These are phyloP conservation scores for Agrotis ipsilon DNA, from an alignment of 2,888 invertebrate genomes.

Conservation along the genomic window DNA sequence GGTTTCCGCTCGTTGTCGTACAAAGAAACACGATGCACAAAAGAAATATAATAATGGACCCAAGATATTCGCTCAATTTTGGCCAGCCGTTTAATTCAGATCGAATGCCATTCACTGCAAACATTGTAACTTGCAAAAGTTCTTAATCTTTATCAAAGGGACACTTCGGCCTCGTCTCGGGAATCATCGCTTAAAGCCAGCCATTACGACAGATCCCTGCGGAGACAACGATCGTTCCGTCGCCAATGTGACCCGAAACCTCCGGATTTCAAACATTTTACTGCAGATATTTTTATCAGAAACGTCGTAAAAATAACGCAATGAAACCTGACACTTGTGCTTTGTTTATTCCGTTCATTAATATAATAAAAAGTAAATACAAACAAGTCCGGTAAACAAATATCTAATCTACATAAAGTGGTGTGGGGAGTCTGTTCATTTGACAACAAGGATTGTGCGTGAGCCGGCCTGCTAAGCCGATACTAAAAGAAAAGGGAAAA, in stretches of 20 bases:
- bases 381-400: constrained; percentile 64
- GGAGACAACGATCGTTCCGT: constrained; percentile 5
- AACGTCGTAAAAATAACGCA: constrained; percentile 55
- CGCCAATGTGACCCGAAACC: constrained; percentile 18
- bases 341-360: constrained; percentile 53
- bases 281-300: constrained; percentile 38
- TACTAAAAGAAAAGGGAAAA: constrained; percentile 59
- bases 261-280: constrained; percentile 34
- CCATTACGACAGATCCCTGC: constrained; percentile 18
- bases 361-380: constrained; percentile 47
- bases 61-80: not conserved
- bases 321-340: constrained; percentile 55
- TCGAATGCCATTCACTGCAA: not conserved
- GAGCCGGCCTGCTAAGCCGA: constrained; percentile 48
- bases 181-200: constrained; percentile 16
- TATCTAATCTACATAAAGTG: constrained; percentile 62
- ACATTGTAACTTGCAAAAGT: constrained; percentile 3
- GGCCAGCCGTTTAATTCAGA: not conserved
- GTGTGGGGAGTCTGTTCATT: constrained; percentile 36
- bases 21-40: not conserved
- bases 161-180: constrained; percentile 3
- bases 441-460: constrained; percentile 42
- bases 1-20: not conserved
- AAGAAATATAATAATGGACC: not conserved
- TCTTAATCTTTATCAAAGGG: constrained; percentile 23